phyloP scores from a whole-genome alignment of 2,888 invertebrate genomes.

The Sialis lutaria region DNA sequence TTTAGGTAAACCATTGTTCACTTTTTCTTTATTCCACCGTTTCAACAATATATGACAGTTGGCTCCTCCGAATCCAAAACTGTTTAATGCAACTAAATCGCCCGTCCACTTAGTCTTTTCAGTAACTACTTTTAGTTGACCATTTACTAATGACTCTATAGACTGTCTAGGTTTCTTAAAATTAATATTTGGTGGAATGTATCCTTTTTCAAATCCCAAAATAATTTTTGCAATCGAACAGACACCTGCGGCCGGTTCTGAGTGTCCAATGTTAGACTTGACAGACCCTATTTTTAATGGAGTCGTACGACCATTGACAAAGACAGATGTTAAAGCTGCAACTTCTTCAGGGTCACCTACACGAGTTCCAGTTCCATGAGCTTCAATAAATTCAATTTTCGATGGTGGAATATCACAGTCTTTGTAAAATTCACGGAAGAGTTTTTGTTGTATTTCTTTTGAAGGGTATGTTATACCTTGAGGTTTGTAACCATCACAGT shows the following conservation, averaged over 20 bases:
- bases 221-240: constrained; percentile 64
- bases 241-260: constrained; percentile 72
- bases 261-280: constrained; percentile 88
- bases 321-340: constrained; percentile 60
- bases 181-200: constrained; percentile 76
- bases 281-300: constrained; percentile 77
- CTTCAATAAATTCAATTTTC: constrained; percentile 63
- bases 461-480: constrained; percentile 24
- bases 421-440: constrained; percentile 44
- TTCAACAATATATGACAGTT: constrained; percentile 58
- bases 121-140: constrained; percentile 52
- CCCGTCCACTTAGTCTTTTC: constrained; percentile 52
- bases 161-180: constrained; percentile 34
- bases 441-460: constrained; percentile 35
- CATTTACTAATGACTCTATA: constrained; percentile 40
- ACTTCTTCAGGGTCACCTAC: constrained; percentile 90
- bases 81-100: constrained; percentile 69
- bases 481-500: constrained; percentile 23
- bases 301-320: constrained; percentile 54
- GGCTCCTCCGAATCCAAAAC: constrained; percentile 87
- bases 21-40: constrained; percentile 38
- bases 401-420: constrained; percentile 54
- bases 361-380: constrained; percentile 68
- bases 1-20: constrained; percentile 38
- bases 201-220: constrained; percentile 55